Evolutionary conservation across 1,140 invertebrate species (phyloP).

Genomic region (Diabrotica virgifera): DNA sequence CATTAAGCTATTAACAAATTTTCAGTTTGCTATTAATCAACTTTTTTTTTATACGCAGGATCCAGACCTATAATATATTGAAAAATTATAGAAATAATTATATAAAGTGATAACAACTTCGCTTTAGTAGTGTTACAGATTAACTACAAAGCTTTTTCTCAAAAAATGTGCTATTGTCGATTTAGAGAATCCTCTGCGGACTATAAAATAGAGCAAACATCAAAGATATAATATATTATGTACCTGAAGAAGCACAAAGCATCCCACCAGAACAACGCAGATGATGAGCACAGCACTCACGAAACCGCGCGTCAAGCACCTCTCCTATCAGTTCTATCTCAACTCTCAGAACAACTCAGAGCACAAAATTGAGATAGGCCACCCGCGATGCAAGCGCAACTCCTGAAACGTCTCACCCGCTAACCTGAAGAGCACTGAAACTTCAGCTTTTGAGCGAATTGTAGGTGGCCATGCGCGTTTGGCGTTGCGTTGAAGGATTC

Average conservation of each 20-base stretch:
- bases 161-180: too few relatives aligned
- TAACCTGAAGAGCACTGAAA: constrained; percentile 26
- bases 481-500: constrained; percentile 12
- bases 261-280: neutral
- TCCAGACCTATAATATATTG: too few relatives aligned
- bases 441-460: constrained; percentile 19
- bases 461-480: constrained; percentile 22
- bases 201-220: neutral
- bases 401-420: constrained; percentile 15
- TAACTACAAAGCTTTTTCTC: too few relatives aligned
- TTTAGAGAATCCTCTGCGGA: too few relatives aligned
- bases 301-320: neutral
- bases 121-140: too few relatives aligned
- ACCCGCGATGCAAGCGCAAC: constrained; percentile 19
- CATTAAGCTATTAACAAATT: too few relatives aligned
- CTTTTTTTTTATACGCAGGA: too few relatives aligned
- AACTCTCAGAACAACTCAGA: neutral
- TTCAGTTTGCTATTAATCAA: too few relatives aligned
- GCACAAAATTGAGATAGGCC: constrained; percentile 16
- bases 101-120: too few relatives aligned
- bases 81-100: too few relatives aligned
- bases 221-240: neutral
- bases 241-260: neutral
- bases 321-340: neutral
- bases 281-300: neutral